Evolutionary conservation across 2,888 invertebrate genomes (phyloP).

Genomic region (Eristalis intricaria): DNA sequence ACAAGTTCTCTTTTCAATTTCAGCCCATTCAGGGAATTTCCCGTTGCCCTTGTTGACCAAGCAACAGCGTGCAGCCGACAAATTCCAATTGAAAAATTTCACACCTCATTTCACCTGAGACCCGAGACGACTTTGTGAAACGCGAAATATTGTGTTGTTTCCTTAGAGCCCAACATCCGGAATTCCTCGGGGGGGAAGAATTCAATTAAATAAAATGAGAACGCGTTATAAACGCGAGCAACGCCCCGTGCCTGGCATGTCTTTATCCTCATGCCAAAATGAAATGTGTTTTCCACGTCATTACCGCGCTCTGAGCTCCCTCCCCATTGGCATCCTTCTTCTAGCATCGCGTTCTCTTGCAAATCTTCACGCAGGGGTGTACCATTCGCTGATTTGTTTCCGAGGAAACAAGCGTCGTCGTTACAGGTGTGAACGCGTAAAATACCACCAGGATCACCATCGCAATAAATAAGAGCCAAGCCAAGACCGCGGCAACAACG

Average conservation of each 20-base stretch:
- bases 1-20: not conserved
- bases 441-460: slow-evolving; percentile 62
- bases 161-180: not conserved
- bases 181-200: not conserved
- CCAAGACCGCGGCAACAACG: slow-evolving; percentile 40
- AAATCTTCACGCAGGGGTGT: slow-evolving; percentile 48
- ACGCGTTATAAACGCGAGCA: slow-evolving; percentile 35
- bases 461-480: slow-evolving; percentile 57
- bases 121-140: not conserved
- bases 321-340: slow-evolving; percentile 25
- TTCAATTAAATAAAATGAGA: slow-evolving; percentile 69
- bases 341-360: slow-evolving; percentile 31
- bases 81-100: slow-evolving; percentile 1
- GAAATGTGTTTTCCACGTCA: slow-evolving; percentile 65
- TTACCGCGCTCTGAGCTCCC: slow-evolving; percentile 41
- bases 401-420: not conserved
- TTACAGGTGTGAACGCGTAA: slow-evolving; percentile 65
- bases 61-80: not conserved
- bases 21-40: not conserved
- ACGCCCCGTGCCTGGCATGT: not conserved
- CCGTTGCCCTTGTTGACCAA: not conserved
- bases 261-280: slow-evolving; percentile 23
- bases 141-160: not conserved
- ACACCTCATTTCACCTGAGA: slow-evolving; percentile 9
- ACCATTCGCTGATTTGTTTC: not conserved